phyloP scores from a whole-genome alignment of 2,888 invertebrate species.

The Xestia rhomboidea region DNA sequence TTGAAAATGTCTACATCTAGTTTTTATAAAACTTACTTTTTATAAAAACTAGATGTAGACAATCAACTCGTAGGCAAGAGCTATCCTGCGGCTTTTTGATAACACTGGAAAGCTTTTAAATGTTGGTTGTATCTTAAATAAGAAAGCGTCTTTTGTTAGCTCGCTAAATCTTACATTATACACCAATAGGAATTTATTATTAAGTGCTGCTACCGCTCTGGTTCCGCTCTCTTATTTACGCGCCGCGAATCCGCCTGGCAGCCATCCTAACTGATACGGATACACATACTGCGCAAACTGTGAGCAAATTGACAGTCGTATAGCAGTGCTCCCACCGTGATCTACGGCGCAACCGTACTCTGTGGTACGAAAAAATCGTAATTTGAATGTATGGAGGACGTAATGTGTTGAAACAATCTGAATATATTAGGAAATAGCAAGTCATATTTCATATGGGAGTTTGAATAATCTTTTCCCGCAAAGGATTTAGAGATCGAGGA shows the following conservation, averaged over 20 bases:
- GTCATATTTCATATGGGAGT: slow-evolving; percentile 34
- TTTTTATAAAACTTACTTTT: not conserved
- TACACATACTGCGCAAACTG: slow-evolving; percentile 61
- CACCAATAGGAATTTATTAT: slow-evolving; percentile 71
- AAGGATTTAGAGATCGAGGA: not conserved
- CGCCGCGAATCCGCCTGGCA: slow-evolving; percentile 66
- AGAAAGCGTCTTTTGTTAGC: not conserved
- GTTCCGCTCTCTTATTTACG: slow-evolving; percentile 69
- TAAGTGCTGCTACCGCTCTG: slow-evolving; percentile 70
- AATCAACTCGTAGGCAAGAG: not conserved
- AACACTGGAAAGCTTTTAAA: not conserved
- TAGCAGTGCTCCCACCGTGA: slow-evolving; percentile 29
- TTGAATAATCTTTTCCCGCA: slow-evolving; percentile 36
- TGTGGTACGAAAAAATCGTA: slow-evolving; percentile 42
- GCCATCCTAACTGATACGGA: slow-evolving; percentile 70
- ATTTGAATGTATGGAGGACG: slow-evolving; percentile 45
- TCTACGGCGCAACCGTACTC: slow-evolving; percentile 15
- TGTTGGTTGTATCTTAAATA: not conserved
- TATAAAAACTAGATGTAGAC: too few species aligned
- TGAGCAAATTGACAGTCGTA: slow-evolving; percentile 53
- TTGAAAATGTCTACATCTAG: not conserved
- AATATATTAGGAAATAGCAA: slow-evolving; percentile 37
- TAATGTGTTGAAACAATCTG: slow-evolving; percentile 44
- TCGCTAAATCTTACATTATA: slow-evolving; percentile 43
- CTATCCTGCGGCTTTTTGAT: not conserved